Base-by-base conservation (phyloP, 2,113 vertebrate species). In the Dicerorhinus sumatrensis region DNA sequence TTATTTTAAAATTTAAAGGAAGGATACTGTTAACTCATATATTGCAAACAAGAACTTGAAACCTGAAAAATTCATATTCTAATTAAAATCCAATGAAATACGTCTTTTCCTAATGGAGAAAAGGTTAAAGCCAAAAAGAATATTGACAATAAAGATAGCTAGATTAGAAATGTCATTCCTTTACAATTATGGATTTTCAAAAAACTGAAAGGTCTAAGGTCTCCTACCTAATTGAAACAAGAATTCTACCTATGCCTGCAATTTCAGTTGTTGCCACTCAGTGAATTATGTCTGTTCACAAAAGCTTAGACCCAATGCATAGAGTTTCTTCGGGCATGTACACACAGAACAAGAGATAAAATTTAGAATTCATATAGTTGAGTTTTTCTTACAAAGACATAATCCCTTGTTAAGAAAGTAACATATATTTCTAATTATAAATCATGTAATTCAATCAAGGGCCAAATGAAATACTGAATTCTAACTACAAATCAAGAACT, bases 51-150 rank as follows among this genome's bases (percentile, higher is more conserved):
- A 92, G 54, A 95, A 63, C 33, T 72, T 93, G 73, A 93, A 96
- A 86, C 10, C 3, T 48, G 31, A 87, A 95, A 97, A 69, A 29
- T 58, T 77, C 10, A 67, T 25, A 82, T 72, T 90, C 39, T 95
- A 87, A 85, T 73, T 77, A 96, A 97, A 97, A 94, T 73, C 27
- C 20, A 96, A 75, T 91, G 4, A 94, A 95, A 91, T 67, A 91
- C 93, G 69, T 81, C 1, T 86, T 85, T 89, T 67, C 42, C 58
- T 86, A 84, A 76, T 86, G 23, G n/a, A 69, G 63, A 62, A 89
- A 88, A 75, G 1, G 69, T 67, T 60, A 70, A 96, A 97, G 48
- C 3, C 36, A 31, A 93, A 83, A 94, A 65, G 9, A 94, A 39
- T 91, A 69, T 48, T 91, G 54, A 72, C 31, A 36, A 91, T 83